Evolutionary conservation across 1,140 invertebrate species (phyloP), one percentile per base, ranked within the genome.

Genomic region (Drosophila erecta): DNA sequence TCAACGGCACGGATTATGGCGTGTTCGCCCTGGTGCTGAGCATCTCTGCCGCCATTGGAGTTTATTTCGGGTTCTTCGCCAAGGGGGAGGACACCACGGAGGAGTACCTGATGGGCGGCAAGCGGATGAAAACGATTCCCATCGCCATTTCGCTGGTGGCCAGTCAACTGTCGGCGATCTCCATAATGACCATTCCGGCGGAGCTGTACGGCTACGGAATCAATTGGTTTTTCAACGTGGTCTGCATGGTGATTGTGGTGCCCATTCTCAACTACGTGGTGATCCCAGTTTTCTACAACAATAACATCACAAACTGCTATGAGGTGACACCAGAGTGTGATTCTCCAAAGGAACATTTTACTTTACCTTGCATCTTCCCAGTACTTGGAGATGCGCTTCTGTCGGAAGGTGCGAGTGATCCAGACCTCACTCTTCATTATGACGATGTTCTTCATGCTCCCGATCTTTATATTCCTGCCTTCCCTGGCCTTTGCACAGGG

Each of bases 191-290:
- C 1, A 94, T 96, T 5, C 96, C 97, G 1, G 95, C 96, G 0
- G 97, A 97, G 92, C 95, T 97, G 85, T 97, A 97, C 75, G 93
- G 94, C 12, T 96, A 94, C 80, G 96, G 96, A 0, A 95, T 95
- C 0, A 95, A 96, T 85, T 95, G 95, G 79, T 94, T 94, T 92
- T 93, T 95, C 71, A 93, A 95, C 22, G 91, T 95, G 1, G 84
- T 95, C 33, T 93, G 94, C 4, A 95, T 96, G 81, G 77, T 94
- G n/a, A 84, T 96, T 1, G 95, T 96, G 38, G 94, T 96, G 11
- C 76, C 95, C 0, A 93, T 94, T 0, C 94, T 97, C 67, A 94
- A 94, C 8, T 93, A 93, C 24, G 93, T 96, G 11, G 96, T 96
- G 77, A 94, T 98, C 15, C 97, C 97, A 0, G 95, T 98, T 0